These are phyloP conservation scores for Eurypyga helias DNA, from an alignment of 2,113 vertebrate species.

Conservation along the genomic window DNA sequence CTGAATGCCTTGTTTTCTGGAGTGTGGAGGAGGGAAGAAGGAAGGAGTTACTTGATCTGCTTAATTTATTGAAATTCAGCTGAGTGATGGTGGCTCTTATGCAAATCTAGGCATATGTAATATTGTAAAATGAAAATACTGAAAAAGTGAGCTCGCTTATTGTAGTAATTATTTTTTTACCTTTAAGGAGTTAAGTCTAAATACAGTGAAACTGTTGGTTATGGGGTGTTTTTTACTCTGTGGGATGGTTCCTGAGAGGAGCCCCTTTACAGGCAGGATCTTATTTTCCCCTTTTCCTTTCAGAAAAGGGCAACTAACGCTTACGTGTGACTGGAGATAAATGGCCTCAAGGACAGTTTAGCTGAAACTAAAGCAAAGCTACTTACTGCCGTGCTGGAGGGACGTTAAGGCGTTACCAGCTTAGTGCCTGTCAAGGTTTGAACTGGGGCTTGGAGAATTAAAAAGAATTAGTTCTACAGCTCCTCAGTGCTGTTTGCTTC, in stretches of 20 bases:
- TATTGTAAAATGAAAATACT: not conserved
- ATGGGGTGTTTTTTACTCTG: no score
- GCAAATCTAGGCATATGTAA: fast-evolving
- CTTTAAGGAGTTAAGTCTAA: not conserved
- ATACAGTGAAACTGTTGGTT: not conserved
- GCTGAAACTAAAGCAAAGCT: not conserved
- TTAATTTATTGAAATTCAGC: not conserved
- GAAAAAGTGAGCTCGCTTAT: not conserved
- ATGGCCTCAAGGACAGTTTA: not conserved
- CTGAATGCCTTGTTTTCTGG: not conserved
- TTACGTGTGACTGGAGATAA: no score
- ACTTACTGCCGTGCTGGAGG: not conserved
- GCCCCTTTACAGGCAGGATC: not conserved
- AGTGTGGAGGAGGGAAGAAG: not conserved
- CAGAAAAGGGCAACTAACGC: not conserved
- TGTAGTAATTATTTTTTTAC: not conserved
- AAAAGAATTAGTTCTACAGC: not conserved
- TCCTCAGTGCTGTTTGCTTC: not conserved
- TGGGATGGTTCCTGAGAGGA: not conserved
- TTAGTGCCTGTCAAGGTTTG: not conserved
- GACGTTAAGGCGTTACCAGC: not conserved
- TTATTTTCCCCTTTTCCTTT: not conserved
- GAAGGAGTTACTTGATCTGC: not conserved
- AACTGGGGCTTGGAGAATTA: not conserved
- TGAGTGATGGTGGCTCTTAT: not conserved